These are phyloP conservation scores for Haliaeetus vocifer DNA, from an alignment of 2,797 vertebrate species.

Conservation along the genomic window DNA sequence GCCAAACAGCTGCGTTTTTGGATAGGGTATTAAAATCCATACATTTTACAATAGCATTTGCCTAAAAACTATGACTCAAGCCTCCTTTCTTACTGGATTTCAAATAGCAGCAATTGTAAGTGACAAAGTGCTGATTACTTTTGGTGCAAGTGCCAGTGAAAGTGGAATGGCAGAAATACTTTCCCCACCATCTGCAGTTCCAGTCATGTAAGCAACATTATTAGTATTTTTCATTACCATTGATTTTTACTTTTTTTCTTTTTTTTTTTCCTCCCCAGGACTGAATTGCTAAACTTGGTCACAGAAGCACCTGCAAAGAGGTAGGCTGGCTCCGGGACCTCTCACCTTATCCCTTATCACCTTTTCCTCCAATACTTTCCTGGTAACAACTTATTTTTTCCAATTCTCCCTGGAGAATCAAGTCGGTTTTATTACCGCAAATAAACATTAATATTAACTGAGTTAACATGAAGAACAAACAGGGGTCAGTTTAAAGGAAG, in stretches of 20 bases:
- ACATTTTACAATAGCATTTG: neutral
- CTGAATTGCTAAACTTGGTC: neutral
- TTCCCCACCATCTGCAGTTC: neutral
- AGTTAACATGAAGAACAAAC: neutral
- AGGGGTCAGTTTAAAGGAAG: neutral
- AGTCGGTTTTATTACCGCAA: neutral
- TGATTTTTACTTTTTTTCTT: neutral
- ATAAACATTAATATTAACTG: neutral
- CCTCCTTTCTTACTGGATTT: neutral
- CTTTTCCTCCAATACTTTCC: neutral
- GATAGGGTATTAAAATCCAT: neutral
- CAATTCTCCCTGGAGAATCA: neutral
- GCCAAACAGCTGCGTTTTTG: neutral
- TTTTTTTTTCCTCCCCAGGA: neutral
- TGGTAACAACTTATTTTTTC: neutral
- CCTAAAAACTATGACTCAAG: neutral
- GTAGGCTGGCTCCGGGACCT: neutral
- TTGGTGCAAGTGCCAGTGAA: neutral
- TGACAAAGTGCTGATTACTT: neutral
- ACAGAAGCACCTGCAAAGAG: neutral
- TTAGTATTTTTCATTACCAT: neutral
- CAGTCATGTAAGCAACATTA: accelerated
- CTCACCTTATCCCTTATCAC: neutral
- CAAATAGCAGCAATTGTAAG: neutral
- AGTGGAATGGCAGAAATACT: neutral